A percentile compares a stretch with the other conserved stretches of the same genome.
phyloP scores from a whole-genome alignment of 2,888 invertebrate genomes.

The Ischnura elegans region DNA sequence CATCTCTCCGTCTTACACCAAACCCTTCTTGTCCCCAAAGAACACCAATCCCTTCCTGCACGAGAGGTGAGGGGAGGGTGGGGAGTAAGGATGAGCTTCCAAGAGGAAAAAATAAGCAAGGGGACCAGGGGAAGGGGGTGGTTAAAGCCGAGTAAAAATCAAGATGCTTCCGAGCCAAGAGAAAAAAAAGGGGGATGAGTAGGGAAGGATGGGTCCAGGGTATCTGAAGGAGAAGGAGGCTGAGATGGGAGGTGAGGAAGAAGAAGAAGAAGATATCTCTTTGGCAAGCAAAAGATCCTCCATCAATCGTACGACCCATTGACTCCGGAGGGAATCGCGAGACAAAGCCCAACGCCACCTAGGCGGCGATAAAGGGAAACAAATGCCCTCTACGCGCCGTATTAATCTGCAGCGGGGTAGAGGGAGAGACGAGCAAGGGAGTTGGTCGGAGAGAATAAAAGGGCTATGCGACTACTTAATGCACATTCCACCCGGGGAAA shows the following conservation, averaged over 20 bases:
- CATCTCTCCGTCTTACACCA: not conserved
- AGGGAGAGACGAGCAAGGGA: not conserved
- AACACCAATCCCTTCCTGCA: not conserved
- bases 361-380: slow-evolving; percentile 63
- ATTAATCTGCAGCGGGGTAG: slow-evolving; percentile 53
- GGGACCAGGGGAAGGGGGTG: not conserved
- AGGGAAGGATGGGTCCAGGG: not conserved
- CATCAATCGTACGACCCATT: slow-evolving; percentile 63
- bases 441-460: not conserved
- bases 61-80: not conserved
- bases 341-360: slow-evolving; percentile 66
- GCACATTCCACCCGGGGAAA: slow-evolving; percentile 52
- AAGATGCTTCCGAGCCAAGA: not conserved
- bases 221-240: not conserved
- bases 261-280: slow-evolving; percentile 7
- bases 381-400: slow-evolving; percentile 57
- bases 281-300: slow-evolving; percentile 60
- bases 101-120: not conserved
- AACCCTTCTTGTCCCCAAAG: not conserved
- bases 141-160: slow-evolving; percentile 7
- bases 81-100: not conserved
- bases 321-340: slow-evolving; percentile 62
- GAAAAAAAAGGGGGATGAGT: slow-evolving; percentile 49
- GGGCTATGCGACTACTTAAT: slow-evolving; percentile 59
- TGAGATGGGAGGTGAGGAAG: not conserved